Conservation (phyloP, 2,888 invertebrate species). For the Syritta pipiens region DNA sequence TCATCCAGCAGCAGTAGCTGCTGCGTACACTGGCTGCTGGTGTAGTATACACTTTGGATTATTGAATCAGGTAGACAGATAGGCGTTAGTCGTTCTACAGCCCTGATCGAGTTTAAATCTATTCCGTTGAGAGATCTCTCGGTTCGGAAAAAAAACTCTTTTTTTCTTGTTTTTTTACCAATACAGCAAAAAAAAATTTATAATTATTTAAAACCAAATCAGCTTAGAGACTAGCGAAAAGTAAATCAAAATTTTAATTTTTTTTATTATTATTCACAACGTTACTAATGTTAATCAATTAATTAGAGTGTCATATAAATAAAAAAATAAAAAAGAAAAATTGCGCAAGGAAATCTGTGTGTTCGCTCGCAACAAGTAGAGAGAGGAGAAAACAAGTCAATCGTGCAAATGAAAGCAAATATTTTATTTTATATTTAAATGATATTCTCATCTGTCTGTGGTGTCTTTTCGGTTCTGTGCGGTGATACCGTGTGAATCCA, state of each 20-base stretch:
- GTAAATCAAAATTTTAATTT: too few relatives aligned
- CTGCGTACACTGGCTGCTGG: slow-evolving; percentile 68
- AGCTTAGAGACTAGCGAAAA: slow-evolving; percentile 56
- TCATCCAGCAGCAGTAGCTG: slow-evolving; percentile 69
- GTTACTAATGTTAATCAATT: slow-evolving; percentile 56
- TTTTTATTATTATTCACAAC: slow-evolving; percentile 10
- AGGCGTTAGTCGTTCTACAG: slow-evolving; percentile 80
- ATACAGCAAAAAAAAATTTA: too few relatives aligned
- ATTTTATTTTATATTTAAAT: slow-evolving; percentile 12
- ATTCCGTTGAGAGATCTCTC: slow-evolving; percentile 72
- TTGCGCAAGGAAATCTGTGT: slow-evolving; percentile 64
- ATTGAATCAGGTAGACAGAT: slow-evolving; percentile 79
- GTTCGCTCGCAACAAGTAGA: slow-evolving; percentile 11
- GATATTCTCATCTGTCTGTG: not conserved
- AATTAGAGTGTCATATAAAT: slow-evolving; percentile 63
- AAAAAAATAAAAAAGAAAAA: slow-evolving; percentile 31
- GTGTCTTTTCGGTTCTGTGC: slow-evolving; percentile 21
- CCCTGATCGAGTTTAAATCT: slow-evolving; percentile 80
- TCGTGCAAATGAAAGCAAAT: slow-evolving; percentile 53
- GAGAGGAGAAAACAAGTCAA: slow-evolving; percentile 43
- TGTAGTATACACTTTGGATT: slow-evolving; percentile 71
- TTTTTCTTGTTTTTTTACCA: not conserved
- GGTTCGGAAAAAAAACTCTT: not conserved
- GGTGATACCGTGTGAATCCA: slow-evolving; percentile 14
- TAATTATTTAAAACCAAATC: slow-evolving; percentile 33